Percentiles rank a stretch among this genome's conserved stretches.
phyloP scores from a whole-genome alignment of 2,113 vertebrate genomes.

The Hypocryptadius cinnamomeus region DNA sequence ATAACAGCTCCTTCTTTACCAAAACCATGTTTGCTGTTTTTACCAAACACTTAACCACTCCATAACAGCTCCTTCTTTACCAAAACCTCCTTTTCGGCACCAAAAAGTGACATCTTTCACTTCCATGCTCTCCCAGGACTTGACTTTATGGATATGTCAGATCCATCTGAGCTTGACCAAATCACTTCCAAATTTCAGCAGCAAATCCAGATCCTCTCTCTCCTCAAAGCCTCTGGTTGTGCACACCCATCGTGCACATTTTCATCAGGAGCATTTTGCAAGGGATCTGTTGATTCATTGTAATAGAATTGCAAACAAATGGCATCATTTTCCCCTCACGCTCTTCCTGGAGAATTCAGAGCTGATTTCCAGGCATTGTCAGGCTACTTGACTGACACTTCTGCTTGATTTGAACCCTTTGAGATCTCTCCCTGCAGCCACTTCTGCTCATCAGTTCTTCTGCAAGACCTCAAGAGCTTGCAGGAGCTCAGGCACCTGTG shows the following conservation, averaged over 20 bases:
- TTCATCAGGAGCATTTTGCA: slow-evolving; percentile 59
- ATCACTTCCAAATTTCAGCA: neutral
- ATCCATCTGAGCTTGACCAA: neutral
- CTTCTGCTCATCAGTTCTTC: slow-evolving; percentile 8
- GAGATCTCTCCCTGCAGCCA: neutral
- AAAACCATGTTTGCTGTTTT: neutral
- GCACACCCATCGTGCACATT: slow-evolving; percentile 47
- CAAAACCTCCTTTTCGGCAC: neutral
- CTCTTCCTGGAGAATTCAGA: slow-evolving; percentile 49
- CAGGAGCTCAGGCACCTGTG: neutral
- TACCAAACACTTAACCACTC: neutral
- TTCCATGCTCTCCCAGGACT: neutral
- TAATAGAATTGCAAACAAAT: slow-evolving; percentile 77
- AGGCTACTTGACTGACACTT: slow-evolving; percentile 61
- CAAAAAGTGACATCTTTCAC: neutral
- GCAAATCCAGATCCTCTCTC: neutral
- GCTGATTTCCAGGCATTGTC: slow-evolving; percentile 61
- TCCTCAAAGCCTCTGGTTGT: neutral
- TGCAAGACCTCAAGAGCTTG: neutral
- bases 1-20: neutral
- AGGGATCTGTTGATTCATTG: slow-evolving; percentile 66
- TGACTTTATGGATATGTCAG: neutral
- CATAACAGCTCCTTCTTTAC: neutral
- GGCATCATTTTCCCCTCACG: slow-evolving; percentile 44
- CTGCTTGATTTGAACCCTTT: slow-evolving; percentile 50